Evolutionary conservation across 2,888 invertebrate species (phyloP).

Genomic region (Noctua janthe): DNA sequence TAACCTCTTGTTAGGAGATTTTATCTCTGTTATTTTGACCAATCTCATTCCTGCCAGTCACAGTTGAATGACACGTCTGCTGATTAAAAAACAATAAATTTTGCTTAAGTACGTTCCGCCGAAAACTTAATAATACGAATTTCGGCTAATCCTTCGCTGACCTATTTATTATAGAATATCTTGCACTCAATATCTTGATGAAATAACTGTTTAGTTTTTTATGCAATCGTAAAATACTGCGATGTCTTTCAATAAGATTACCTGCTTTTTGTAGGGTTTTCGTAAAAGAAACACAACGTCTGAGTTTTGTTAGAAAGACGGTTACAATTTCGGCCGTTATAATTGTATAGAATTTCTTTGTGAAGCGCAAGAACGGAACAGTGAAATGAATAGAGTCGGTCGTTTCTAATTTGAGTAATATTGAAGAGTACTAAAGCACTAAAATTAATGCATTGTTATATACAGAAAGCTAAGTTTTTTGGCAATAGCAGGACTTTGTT

Average conservation of each 20-base stretch:
- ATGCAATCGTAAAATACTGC: conserved; percentile 77
- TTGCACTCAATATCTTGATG: conserved; percentile 78
- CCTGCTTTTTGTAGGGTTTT: conserved; percentile 86
- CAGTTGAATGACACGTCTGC: conserved; percentile 71
- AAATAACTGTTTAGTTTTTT: conserved; percentile 84
- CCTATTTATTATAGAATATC: conserved; percentile 87
- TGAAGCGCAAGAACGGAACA: conserved; percentile 77
- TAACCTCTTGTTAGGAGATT: conserved; percentile 44
- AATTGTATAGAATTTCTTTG: conserved; percentile 90
- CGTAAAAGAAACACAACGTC: conserved; percentile 80
- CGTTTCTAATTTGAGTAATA: neutral
- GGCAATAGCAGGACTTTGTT: neutral
- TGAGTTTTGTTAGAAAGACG: conserved; percentile 86
- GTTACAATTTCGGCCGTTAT: conserved; percentile 90
- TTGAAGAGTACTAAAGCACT: neutral
- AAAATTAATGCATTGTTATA: neutral
- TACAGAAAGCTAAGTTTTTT: neutral
- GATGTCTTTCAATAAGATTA: conserved; percentile 84
- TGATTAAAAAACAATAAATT: conserved; percentile 88
- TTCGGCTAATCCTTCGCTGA: conserved; percentile 79
- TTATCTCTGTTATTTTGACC: conserved; percentile 69
- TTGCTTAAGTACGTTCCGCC: conserved; percentile 76
- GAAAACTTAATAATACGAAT: conserved; percentile 86
- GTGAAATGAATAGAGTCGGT: conserved; percentile 71
- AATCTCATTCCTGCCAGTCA: conserved; percentile 69